Evolutionary conservation across 1,140 invertebrate species (phyloP).

Genomic region (Hylaeus volcanicus): DNA sequence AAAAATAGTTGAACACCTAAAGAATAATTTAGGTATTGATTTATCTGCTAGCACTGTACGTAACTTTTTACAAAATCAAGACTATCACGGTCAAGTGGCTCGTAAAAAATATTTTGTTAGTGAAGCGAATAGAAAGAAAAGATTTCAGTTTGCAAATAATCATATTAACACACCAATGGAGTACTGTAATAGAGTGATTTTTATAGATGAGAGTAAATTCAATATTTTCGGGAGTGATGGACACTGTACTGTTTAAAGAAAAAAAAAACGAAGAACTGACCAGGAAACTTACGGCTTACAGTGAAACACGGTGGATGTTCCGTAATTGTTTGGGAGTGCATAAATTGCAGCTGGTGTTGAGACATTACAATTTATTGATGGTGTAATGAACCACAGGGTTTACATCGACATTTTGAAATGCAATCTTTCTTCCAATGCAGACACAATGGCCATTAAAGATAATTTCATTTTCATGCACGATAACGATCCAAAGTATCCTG

Average conservation of each 20-base stretch:
- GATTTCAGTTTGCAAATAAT: slow-evolving; percentile 55
- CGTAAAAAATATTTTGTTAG: slow-evolving; percentile 53
- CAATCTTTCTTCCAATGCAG: slow-evolving; percentile 54
- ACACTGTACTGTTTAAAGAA: neutral
- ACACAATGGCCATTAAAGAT: slow-evolving; percentile 62
- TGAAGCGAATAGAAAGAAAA: slow-evolving; percentile 51
- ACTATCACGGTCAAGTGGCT: neutral
- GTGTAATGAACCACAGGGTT: slow-evolving; percentile 66
- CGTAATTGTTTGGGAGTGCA: slow-evolving; percentile 74
- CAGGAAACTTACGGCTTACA: slow-evolving; percentile 42
- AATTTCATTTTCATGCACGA: slow-evolving; percentile 11
- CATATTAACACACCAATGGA: slow-evolving; percentile 23
- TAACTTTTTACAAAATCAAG: neutral
- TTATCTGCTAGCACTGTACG: neutral
- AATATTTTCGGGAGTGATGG: neutral
- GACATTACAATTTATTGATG: slow-evolving; percentile 67
- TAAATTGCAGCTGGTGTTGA: slow-evolving; percentile 64
- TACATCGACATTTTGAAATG: slow-evolving; percentile 58
- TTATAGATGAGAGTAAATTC: slow-evolving; percentile 8
- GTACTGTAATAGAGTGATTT: slow-evolving; percentile 15
- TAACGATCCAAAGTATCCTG: neutral
- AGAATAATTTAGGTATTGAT: neutral
- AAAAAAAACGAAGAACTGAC: slow-evolving; percentile 2
- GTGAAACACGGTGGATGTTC: slow-evolving; percentile 70
- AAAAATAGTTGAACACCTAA: neutral